Conservation (phyloP, 1,140 invertebrate genomes). For the Antheraea pernyi region DNA sequence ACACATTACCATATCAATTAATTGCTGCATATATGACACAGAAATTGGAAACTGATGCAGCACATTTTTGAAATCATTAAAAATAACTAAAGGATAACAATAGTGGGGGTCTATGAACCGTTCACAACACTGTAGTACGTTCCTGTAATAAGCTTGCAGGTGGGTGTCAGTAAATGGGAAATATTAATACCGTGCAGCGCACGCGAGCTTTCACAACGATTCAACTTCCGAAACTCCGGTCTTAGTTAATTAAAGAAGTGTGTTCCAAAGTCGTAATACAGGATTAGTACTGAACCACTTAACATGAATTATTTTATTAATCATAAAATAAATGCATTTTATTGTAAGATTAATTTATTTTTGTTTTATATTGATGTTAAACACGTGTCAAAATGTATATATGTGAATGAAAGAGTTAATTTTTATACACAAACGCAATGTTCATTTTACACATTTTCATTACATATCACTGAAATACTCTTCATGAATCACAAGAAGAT, state of each 20-base stretch:
- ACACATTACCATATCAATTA: too few species aligned
- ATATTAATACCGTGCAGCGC: conserved; percentile 14
- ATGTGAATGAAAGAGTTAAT: too few species aligned
- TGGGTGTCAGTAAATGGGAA: conserved; percentile 12
- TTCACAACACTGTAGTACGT: background rate
- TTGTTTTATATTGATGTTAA: too few species aligned
- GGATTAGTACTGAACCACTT: background rate
- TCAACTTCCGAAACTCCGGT: conserved; percentile 8
- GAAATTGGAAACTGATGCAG: too few species aligned
- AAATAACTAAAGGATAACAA: background rate
- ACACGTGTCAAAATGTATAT: too few species aligned
- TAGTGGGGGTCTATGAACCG: background rate
- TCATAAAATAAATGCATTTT: background rate
- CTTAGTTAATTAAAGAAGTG: conserved; percentile 12
- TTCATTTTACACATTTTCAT: too few species aligned
- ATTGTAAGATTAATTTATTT: too few species aligned
- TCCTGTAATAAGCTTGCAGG: background rate
- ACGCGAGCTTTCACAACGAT: conserved; percentile 15
- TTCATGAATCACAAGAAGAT: too few species aligned
- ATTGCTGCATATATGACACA: too few species aligned
- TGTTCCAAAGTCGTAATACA: background rate
- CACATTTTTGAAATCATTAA: background rate
- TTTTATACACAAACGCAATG: too few species aligned
- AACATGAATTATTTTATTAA: background rate
- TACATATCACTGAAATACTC: too few species aligned